Evolutionary conservation across 2,888 invertebrate genomes (phyloP).

Genomic region (Xiphydria camelus): DNA sequence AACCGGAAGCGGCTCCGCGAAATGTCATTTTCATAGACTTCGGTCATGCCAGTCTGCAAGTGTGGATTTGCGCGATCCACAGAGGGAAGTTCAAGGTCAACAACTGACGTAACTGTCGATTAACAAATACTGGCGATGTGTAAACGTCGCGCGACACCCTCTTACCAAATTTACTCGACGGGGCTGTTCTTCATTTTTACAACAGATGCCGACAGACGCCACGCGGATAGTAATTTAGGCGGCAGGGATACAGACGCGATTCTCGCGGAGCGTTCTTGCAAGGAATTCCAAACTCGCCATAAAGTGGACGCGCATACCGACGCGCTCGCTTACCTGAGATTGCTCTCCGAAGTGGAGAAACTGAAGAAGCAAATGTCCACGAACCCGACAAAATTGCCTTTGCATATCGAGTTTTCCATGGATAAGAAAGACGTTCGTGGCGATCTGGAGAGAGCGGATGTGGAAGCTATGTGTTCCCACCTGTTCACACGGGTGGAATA

Average conservation of each 20-base stretch:
- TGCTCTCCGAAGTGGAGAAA: constrained; percentile 93
- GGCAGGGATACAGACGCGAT: constrained; percentile 91
- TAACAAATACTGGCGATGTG: too few species aligned
- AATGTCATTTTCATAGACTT: constrained; percentile 97
- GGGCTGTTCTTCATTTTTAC: constrained; percentile 5
- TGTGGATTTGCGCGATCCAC: constrained; percentile 88
- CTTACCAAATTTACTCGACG: too few species aligned
- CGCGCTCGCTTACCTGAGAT: constrained; percentile 82
- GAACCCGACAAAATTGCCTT: constrained; percentile 90
- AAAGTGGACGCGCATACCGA: constrained; percentile 85
- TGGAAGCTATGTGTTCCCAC: constrained; percentile 83
- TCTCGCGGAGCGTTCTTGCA: constrained; percentile 84
- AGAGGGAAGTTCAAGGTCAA: constrained; percentile 84
- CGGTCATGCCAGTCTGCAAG: constrained; percentile 93
- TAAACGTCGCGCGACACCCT: too few species aligned
- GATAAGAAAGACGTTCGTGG: constrained; percentile 94
- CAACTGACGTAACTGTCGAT: constrained; percentile 5
- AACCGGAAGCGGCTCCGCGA: constrained; percentile 82
- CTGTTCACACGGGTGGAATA: constrained; percentile 79
- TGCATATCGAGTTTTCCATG: constrained; percentile 98
- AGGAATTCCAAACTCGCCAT: constrained; percentile 84
- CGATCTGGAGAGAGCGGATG: constrained; percentile 79
- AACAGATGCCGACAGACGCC: constrained; percentile 84
- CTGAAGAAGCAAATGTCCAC: constrained; percentile 99
- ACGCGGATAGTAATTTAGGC: constrained; percentile 83